These are phyloP conservation scores for Ptyas mucosa DNA, from an alignment of 2,113 vertebrate species.

Conservation along the genomic window DNA sequence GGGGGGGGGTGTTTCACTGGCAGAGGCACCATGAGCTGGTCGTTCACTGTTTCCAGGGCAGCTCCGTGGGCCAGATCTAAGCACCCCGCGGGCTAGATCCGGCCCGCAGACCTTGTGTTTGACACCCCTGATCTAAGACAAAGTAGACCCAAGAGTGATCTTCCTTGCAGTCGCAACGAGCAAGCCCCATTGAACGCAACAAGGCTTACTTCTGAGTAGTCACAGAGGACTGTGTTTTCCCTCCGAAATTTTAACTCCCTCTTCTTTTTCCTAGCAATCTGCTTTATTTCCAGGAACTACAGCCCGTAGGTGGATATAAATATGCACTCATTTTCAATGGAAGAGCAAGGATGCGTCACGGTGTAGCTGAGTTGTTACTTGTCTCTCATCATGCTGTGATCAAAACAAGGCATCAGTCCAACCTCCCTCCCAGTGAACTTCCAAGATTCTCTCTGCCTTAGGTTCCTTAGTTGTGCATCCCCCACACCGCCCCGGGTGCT, in stretches of 20 bases:
- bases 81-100: too few species aligned
- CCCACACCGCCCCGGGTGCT: background rate
- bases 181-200: background rate
- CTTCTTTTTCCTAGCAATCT: background rate
- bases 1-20: too few species aligned
- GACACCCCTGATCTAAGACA: background rate
- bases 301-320: background rate
- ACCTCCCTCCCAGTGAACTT: background rate
- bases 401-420: background rate
- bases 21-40: too few species aligned
- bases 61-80: too few species aligned
- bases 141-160: background rate
- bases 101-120: too few species aligned
- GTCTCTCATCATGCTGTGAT: conserved; percentile 23
- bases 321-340: background rate
- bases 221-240: background rate
- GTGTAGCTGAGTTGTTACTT: conserved; percentile 41
- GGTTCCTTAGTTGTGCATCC: background rate
- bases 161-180: background rate
- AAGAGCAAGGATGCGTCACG: conserved; percentile 34
- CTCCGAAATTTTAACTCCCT: background rate
- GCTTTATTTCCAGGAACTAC: background rate
- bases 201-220: background rate
- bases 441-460: too few species aligned
- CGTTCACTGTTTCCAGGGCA: too few species aligned